A percentile compares a stretch with the other conserved stretches of the same genome.
Conservation (phyloP, 2,797 vertebrate genomes). For the Propithecus perrieri region DNA sequence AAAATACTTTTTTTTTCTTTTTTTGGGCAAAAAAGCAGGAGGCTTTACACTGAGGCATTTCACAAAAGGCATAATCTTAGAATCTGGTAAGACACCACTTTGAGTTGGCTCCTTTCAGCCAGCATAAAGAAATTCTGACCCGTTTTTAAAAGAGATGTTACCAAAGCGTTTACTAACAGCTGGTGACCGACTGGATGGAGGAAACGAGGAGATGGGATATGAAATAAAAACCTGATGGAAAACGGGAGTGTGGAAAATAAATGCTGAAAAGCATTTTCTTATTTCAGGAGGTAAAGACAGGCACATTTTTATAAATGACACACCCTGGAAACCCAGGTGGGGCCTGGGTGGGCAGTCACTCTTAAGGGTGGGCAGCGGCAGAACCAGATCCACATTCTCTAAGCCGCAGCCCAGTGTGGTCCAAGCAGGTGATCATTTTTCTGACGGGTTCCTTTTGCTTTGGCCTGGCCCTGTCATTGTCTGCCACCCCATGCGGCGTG, state of each 20-base stretch:
- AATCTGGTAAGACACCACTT: not conserved
- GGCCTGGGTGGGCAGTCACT: not conserved
- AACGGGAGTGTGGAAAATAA: not conserved
- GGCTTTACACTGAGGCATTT: not conserved
- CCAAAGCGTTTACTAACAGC: not conserved
- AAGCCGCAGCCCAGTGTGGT: too few species aligned
- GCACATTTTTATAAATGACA: not conserved
- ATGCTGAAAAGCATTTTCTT: not conserved
- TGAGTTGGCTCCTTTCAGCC: not conserved
- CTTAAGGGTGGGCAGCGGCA: not conserved
- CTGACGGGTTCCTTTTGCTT: not conserved
- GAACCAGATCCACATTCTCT: rapidly evolving
- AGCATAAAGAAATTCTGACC: not conserved
- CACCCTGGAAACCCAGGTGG: not conserved
- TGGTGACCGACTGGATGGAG: rapidly evolving
- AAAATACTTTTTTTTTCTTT: not conserved
- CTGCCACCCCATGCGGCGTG: rapidly evolving
- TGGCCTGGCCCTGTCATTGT: rapidly evolving
- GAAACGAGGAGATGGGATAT: not conserved
- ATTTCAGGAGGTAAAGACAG: not conserved
- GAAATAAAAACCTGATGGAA: not conserved
- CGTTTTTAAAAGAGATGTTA: not conserved
- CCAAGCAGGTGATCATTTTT: rapidly evolving
- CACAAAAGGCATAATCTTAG: not conserved
- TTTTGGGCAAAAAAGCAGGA: not conserved